phyloP scores from a whole-genome alignment of 1,140 invertebrate genomes.

The Caenorhabditis brenneri region DNA sequence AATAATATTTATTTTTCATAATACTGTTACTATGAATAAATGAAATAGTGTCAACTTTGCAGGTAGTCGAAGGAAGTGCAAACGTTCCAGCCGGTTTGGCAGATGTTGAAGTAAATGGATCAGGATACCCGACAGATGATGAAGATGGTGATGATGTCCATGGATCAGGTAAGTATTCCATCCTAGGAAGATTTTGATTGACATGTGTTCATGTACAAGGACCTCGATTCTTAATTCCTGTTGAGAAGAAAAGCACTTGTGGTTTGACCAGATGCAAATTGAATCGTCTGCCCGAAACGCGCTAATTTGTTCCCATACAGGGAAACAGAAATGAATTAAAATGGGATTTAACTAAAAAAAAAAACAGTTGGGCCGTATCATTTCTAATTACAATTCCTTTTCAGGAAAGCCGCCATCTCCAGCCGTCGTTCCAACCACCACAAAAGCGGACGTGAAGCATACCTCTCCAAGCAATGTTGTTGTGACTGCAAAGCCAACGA shows the following conservation, averaged over 20 bases:
- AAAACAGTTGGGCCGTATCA: background rate
- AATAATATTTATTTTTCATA: background rate
- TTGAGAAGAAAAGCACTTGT: background rate
- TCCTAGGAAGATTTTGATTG: no score
- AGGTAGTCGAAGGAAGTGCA: constrained; percentile 28
- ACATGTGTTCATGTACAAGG: background rate
- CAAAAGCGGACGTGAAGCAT: background rate
- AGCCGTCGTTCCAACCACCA: background rate
- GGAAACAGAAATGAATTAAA: background rate
- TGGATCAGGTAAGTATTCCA: constrained; percentile 15
- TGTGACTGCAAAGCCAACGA: constrained; percentile 3
- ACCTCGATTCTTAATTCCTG: background rate
- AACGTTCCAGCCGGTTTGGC: background rate
- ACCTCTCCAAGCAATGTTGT: background rate
- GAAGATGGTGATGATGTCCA: constrained; percentile 27
- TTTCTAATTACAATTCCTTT: background rate
- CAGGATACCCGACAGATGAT: constrained; percentile 30
- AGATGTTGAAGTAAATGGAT: constrained; percentile 39
- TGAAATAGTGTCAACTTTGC: background rate
- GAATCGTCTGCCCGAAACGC: background rate
- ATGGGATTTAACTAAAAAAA: background rate
- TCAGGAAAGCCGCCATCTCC: constrained; percentile 14
- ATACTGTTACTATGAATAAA: background rate
- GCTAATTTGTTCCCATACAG: background rate
- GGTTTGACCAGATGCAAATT: background rate